phyloP scores from a whole-genome alignment of 2,797 vertebrate species.

The Microhierax caerulescens region DNA sequence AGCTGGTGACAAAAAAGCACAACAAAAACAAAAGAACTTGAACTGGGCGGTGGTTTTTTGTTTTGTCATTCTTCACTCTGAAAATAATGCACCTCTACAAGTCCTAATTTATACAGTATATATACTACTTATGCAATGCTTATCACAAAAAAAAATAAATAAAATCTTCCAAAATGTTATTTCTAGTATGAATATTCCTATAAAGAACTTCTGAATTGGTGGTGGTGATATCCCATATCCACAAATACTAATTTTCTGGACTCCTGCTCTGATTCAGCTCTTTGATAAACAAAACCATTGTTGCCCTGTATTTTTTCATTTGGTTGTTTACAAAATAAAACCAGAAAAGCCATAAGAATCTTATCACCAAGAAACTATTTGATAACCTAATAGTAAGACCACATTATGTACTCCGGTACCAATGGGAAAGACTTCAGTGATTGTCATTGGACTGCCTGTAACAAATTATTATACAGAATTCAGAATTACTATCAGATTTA shows the following conservation, averaged over 20 bases:
- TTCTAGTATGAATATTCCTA: neutral
- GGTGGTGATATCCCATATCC: neutral
- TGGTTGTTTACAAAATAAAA: neutral
- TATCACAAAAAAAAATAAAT: neutral
- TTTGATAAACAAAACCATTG: neutral
- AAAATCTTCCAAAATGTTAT: neutral
- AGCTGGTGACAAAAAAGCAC: neutral
- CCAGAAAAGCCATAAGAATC: neutral
- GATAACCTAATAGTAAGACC: neutral
- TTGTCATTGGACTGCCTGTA: neutral
- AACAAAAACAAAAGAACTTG: neutral
- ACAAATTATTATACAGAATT: neutral
- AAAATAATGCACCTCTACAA: neutral
- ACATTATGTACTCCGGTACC: neutral
- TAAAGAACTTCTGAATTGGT: neutral
- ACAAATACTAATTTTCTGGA: neutral
- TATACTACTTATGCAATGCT: fast-evolving
- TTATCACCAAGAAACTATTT: neutral
- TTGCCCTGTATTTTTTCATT: neutral
- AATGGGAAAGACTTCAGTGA: neutral
- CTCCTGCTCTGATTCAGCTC: neutral
- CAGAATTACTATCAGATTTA: neutral
- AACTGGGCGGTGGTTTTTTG: neutral
- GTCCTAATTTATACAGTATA: neutral
- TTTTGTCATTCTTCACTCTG: neutral